A percentile compares a stretch with the other conserved stretches of the same genome.
Evolutionary conservation across 2,797 vertebrate genomes (phyloP).

Genomic region (Tragelaphus oryx): DNA sequence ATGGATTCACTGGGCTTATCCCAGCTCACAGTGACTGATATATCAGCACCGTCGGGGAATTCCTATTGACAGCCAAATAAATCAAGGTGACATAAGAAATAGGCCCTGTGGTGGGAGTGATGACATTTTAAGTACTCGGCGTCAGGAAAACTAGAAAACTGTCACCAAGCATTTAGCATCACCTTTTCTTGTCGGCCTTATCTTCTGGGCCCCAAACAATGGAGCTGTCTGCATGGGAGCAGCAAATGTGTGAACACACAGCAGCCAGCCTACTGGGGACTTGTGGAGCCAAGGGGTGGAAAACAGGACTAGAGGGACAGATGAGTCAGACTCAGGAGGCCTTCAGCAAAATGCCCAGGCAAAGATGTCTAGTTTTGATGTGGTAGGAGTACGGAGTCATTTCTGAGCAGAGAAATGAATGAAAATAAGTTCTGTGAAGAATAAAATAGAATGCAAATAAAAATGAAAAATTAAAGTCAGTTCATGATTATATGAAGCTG

Average conservation of each 20-base stretch:
- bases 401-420: slow-evolving; percentile 33
- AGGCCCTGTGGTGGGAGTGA: slow-evolving; percentile 33
- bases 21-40: slow-evolving; percentile 50
- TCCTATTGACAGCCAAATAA: slow-evolving; percentile 61
- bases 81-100: slow-evolving; percentile 57
- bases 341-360: background rate
- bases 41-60: background rate
- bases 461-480: background rate
- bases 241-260: background rate
- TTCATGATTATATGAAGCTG: background rate
- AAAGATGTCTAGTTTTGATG: background rate
- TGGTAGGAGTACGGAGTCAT: background rate
- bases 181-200: slow-evolving; percentile 38
- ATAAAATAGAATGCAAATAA: background rate
- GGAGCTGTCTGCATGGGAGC: background rate
- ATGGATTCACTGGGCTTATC: slow-evolving; percentile 50
- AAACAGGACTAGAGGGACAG: background rate
- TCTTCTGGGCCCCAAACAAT: slow-evolving; percentile 10
- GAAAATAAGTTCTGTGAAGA: background rate
- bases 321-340: background rate
- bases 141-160: slow-evolving; percentile 57
- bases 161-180: slow-evolving; percentile 41
- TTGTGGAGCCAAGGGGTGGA: background rate
- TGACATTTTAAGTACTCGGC: slow-evolving; percentile 57
- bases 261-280: background rate